Base-by-base conservation (phyloP, 2,113 vertebrate genomes). In the Chionodraco myersi region DNA sequence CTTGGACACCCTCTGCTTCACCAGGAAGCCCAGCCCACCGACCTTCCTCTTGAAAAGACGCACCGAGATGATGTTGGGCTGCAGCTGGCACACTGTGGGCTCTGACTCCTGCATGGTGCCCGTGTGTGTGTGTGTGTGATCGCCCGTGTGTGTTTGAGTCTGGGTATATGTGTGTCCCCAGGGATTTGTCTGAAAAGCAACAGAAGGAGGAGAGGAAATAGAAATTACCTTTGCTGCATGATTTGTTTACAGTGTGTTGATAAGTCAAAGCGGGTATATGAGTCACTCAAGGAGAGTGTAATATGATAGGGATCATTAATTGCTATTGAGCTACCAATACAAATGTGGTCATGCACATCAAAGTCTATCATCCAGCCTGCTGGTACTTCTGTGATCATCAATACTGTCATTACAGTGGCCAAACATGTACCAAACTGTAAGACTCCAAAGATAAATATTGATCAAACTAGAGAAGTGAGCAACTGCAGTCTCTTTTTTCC, bases 41-140 rank as follows among this genome's bases (percentile, higher is more conserved):
- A 97, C 95, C 85, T 97, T 98, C 86, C 97, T 96, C 86, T 99
- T 99, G 93, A 97, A 98, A 67, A 99, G 96, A 67, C 96, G 97
- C 67, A 99, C 97, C 0, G 98, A 99, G 91, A 99, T 99, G 94
- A 99, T 96, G 59, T 99, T 99, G 86, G 98, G 98, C 83, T 99
- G 97, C 87, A 99, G 96, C 88, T 99, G 97, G 93, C 97, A 97
- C 78, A 99, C 98, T 0, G 95, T 96, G 57, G 97, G 95, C 89
- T 93, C 95, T 12, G 94, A 95, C 57, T 97, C 96, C 94, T 98
- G 97, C 97, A 99, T 99, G 93, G 89, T 90, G 91, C 65, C 83
- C 72, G 72, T 44, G 48, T 76, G 71, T n/a, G 48, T 76, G 71
- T n/a, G 57, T 48, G 74, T 72, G 48, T 75, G 74, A 57, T 11